Evolutionary conservation across 64 coral and sea anemone genomes (phyloP).

Genomic region (Montipora foliosa): DNA sequence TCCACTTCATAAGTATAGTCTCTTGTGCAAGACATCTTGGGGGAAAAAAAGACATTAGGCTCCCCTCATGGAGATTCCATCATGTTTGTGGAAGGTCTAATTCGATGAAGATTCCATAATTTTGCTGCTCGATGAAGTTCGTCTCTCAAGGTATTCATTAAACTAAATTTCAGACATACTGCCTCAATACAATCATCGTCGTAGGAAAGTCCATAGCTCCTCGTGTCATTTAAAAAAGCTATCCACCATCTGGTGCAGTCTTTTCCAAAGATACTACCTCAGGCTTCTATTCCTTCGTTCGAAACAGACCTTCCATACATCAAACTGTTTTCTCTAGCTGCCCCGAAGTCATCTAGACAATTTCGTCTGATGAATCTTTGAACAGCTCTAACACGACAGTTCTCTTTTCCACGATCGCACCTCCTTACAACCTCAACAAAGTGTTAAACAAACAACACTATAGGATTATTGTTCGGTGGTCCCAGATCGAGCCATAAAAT

Average conservation of each 20-base stretch:
- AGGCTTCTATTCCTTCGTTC: no score
- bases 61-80: not conserved
- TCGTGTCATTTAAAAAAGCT: conserved; percentile 7
- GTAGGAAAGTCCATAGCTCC: not conserved
- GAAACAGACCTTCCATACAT: no score
- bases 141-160: conserved; percentile 14
- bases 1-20: not conserved
- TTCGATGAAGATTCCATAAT: conserved; percentile 27
- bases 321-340: no score
- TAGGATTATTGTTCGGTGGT: no score
- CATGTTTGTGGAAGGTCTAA: conserved; percentile 9
- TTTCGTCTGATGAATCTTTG: not conserved
- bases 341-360: no score
- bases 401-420: not conserved
- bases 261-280: not conserved
- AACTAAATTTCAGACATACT: conserved; percentile 29
- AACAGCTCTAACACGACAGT: not conserved
- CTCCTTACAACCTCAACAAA: not conserved
- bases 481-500: no score
- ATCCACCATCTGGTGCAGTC: not conserved
- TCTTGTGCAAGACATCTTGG: not conserved
- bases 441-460: no score
- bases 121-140: conserved; percentile 21
- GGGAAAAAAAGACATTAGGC: conserved; percentile 17
- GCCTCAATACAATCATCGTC: conserved; percentile 9